Evolutionary conservation across 2,797 vertebrate species (phyloP).

Genomic region (Sciurus vulgaris): DNA sequence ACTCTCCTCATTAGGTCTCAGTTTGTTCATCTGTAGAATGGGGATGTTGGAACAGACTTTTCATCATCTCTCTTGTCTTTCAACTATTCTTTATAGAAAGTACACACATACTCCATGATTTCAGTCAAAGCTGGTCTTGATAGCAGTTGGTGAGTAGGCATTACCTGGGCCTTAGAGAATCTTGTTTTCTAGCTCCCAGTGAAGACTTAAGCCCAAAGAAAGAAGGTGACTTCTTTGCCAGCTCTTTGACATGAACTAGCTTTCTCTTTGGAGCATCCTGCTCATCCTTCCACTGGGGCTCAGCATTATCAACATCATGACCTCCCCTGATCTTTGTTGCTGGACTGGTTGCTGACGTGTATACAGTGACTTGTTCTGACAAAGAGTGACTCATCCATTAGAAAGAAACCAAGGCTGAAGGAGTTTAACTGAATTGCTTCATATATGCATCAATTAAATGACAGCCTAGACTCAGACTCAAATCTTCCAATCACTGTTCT

Average conservation of each 20-base stretch:
- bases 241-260: neutral
- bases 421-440: neutral
- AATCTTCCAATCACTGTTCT: neutral
- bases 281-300: neutral
- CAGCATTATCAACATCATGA: neutral
- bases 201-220: neutral
- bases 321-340: neutral
- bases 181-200: neutral
- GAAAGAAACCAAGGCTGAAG: constrained; percentile 23
- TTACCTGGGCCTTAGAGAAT: neutral
- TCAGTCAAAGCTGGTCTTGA: neutral
- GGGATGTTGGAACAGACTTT: neutral
- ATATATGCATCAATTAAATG: neutral
- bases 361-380: neutral
- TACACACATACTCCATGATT: neutral
- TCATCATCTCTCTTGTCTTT: neutral
- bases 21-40: constrained; percentile 17
- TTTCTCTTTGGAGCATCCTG: neutral
- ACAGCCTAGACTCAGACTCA: neutral
- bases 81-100: neutral
- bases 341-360: neutral
- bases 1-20: neutral
- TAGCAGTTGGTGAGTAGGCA: neutral
- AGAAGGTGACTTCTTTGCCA: neutral
- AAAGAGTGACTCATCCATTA: neutral